These are phyloP conservation scores for Ochlodes sylvanus DNA, from an alignment of 2,888 invertebrate genomes.

Conservation along the genomic window DNA sequence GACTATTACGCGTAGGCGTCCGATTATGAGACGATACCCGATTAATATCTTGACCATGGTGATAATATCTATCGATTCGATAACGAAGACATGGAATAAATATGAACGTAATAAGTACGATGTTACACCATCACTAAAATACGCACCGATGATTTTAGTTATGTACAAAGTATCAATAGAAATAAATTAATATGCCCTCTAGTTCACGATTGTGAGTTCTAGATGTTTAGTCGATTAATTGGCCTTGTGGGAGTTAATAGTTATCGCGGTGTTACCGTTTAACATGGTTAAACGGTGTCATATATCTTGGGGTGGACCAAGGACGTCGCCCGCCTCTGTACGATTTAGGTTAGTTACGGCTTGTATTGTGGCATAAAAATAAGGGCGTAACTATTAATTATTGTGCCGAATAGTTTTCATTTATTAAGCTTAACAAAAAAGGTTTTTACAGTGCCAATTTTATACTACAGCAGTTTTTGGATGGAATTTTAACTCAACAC, in stretches of 20 bases:
- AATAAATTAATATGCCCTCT: background rate
- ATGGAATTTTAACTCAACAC: too few relatives aligned
- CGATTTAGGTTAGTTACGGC: background rate
- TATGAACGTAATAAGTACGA: too few relatives aligned
- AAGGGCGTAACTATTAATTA: slow-evolving; percentile 6
- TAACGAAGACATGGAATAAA: too few relatives aligned
- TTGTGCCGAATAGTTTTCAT: background rate
- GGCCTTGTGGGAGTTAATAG: slow-evolving; percentile 32
- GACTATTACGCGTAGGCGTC: too few relatives aligned
- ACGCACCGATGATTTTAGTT: too few relatives aligned
- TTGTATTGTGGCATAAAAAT: background rate
- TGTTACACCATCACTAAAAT: too few relatives aligned
- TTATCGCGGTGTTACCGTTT: slow-evolving; percentile 31
- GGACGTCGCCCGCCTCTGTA: slow-evolving; percentile 44
- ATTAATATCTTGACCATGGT: too few relatives aligned
- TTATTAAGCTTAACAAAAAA: background rate
- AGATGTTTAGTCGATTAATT: slow-evolving; percentile 25
- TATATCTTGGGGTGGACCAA: slow-evolving; percentile 41
- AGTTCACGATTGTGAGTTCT: slow-evolving; percentile 5
- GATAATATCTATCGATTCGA: too few relatives aligned
- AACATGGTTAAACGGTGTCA: slow-evolving; percentile 38
- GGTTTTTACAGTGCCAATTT: too few relatives aligned
- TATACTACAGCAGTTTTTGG: too few relatives aligned
- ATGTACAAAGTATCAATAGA: too few relatives aligned
- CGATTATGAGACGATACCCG: too few relatives aligned